Conservation (phyloP, 2,113 vertebrate genomes). For the Rhipidura dahli region DNA sequence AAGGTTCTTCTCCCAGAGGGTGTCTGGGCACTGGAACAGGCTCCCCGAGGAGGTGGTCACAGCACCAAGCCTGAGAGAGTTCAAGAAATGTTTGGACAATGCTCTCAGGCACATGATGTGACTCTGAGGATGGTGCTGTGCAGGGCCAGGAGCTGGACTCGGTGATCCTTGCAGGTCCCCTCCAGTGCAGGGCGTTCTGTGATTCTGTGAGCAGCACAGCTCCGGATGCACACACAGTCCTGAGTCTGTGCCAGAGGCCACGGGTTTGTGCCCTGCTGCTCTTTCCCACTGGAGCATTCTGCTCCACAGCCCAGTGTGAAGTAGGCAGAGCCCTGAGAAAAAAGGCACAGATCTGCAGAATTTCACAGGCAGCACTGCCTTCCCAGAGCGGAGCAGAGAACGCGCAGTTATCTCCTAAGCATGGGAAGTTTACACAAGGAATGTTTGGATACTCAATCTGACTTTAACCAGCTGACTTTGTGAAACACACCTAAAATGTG, state of each 20-base stretch:
- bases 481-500: not conserved
- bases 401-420: not conserved
- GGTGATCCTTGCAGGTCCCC: not conserved
- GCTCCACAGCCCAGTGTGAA: rapidly evolving
- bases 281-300: rapidly evolving
- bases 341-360: not conserved
- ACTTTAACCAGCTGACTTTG: conserved; percentile 31
- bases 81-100: not conserved
- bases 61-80: not conserved
- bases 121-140: not conserved
- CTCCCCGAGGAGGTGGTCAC: not conserved
- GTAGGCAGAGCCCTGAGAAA: not conserved
- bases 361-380: not conserved
- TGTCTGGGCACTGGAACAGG: not conserved
- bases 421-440: conserved; percentile 39
- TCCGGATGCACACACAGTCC: not conserved
- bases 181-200: not conserved
- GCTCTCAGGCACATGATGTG: not conserved
- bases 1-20: not conserved
- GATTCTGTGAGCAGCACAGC: not conserved
- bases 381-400: not conserved
- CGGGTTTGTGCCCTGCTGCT: not conserved
- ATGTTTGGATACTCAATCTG: not conserved
- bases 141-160: not conserved
- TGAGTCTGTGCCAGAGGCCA: not conserved